Evolutionary conservation across 2,888 invertebrate genomes (phyloP), one percentile per base, ranked within the genome.

Genomic region (Dasysyrphus tricinctus): DNA sequence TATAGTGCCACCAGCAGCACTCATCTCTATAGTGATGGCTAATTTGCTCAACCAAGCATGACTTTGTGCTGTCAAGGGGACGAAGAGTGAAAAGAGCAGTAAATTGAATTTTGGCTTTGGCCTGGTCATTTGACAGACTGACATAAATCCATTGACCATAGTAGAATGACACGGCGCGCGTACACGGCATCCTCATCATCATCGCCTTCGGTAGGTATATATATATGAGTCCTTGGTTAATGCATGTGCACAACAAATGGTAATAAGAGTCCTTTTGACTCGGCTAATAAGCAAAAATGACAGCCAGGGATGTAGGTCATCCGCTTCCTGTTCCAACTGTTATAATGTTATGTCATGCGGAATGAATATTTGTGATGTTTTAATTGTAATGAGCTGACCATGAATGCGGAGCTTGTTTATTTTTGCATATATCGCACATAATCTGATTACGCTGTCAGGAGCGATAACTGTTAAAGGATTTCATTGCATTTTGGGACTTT

Each of bases 121-220:
- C 14, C 42, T 44, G 77, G 9, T 54, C 65, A 51, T 59, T 74
- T 74, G 73, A 61, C 59, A 73, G 78, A 37, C 78, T 83, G 74
- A 78, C 82, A 83, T 69, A 73, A 78, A 61, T 83, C 77, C 44
- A 51, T 47, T 77, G 59, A 44, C 72, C 81, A 24, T 57, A 6
- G 19, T 47, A 29, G 44, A 42, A 49, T 39, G 61, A 76, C 54
- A 54, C 32, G 24, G 39, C 24, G n/a, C 3, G 39, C 24, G n/a
- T 2, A 32, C 11, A 65, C 24, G 24, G 24, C 24, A 24, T 24
- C 24, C 24, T 32, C 14, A 11, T 54, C 42, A 24, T 19, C 16
- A 39, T 24, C 39, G 57, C 57, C 57, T 24, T 14, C 29, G 24
- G 63, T 44, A 24, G 24, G 24, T 24, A 24, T 24, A 3, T 24